A percentile compares a stretch with the other conserved stretches of the same genome.
Conservation (phyloP, 2,797 vertebrate genomes). For the Arnoldichthys spilopterus region DNA sequence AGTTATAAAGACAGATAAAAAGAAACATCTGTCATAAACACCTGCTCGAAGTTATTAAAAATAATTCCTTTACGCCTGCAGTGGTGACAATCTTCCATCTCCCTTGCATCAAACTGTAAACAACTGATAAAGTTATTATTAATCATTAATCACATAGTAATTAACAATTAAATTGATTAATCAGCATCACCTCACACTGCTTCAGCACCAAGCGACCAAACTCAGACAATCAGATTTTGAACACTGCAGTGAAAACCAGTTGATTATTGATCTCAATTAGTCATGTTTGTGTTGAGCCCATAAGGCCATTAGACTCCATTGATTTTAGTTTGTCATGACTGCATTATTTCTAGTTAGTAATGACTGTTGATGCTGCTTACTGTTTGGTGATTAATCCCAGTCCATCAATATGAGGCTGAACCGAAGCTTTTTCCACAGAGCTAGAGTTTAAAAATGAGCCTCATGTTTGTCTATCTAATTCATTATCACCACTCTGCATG, state of each 20-base stretch:
- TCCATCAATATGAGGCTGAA: background rate
- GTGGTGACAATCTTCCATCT: background rate
- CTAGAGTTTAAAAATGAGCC: background rate
- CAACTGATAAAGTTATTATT: background rate
- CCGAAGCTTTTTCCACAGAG: background rate
- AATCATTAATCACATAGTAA: background rate
- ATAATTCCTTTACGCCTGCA: background rate
- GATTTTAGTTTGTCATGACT: constrained; percentile 11
- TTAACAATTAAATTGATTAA: background rate
- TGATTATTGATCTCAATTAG: constrained; percentile 2
- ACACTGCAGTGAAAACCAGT: background rate
- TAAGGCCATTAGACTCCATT: background rate
- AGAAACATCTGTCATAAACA: background rate
- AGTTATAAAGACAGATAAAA: background rate
- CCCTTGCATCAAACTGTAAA: background rate
- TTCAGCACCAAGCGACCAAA: background rate
- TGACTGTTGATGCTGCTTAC: background rate
- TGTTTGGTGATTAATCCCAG: constrained; percentile 11
- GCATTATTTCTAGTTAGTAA: constrained; percentile 12
- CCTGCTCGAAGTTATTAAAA: background rate
- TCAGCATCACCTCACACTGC: background rate
- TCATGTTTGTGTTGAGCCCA: constrained; percentile 13
- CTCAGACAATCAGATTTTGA: background rate
- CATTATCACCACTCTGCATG: background rate
- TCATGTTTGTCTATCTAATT: background rate